Base-by-base conservation (phyloP, 2,888 invertebrate species). In the Andrena camellia region DNA sequence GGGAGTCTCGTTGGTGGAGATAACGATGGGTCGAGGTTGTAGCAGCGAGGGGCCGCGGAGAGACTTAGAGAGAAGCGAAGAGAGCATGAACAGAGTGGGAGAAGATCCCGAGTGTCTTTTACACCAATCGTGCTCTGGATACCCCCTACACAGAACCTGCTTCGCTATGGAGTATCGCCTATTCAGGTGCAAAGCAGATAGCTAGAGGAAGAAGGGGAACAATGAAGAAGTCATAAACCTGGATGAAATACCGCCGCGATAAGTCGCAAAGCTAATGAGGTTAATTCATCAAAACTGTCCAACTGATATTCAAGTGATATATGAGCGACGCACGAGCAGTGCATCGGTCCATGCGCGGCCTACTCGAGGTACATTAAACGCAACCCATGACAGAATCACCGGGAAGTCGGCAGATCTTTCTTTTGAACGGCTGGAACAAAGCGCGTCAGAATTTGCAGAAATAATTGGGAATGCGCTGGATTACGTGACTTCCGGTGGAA, bases 261-360 rank as follows among this genome's bases (percentile, higher is more conserved):
- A 86, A 86, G 85, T 90, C 91, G 89, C 87, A 88, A 88, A 89
- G 83, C 86, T 89, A 91, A 90, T 87, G 89, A 91, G 88, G 85
- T 89, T 89, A 90, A 91, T 92, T 90, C 90, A 88, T 90, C 92
- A 90, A 90, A 92, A 90, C 86, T 90, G 90, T 90, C 90, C 89
- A 84, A 86, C 80, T 86, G 89, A 86, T 89, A 89, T 88, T 83
- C 79, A 83, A 70, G 81, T 89, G 90, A 88, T 90, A 86, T 89
- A 90, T 74, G 89, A 86, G 77, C 68, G 42, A 42, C 42, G 17
- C 42, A 17, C 42, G 42, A 42, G 42, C 42, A 42, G 42, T 42
- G 73, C 67, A 82, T 76, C 78, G 80, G 80, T 78, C 76, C 26
- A 50, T n/a, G 33, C 3, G 42, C 42, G 42, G 17, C 4, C 42